Base-by-base conservation (phyloP, 2,113 vertebrate species). In the Thinocorus orbignyianus region DNA sequence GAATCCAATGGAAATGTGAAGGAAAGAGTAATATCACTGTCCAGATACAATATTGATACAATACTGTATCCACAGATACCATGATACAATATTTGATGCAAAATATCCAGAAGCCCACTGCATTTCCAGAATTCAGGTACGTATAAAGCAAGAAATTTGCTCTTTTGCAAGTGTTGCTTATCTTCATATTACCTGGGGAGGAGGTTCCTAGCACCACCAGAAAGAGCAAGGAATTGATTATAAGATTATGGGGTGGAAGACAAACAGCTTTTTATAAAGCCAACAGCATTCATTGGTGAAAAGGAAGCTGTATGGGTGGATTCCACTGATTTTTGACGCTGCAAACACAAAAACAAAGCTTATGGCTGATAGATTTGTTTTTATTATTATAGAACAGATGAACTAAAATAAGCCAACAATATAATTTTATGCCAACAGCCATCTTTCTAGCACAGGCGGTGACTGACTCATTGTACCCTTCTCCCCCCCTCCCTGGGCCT, bases 301-400 rank as follows among this genome's bases (percentile, higher is more conserved):
- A 92, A 15, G 17, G 55, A 80, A 58, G 46, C 62, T 54, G 10
- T 6, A 51, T 6, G 33, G 30, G 31, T 65, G n/a, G 17, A 24
- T 25, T 46, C 31, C 77, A 76, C 18, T 39, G 61, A 78, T 11
- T 73, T 86, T 8, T 65, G 91, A 68, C 35, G 44, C 83, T 95
- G 80, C 71, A 92, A 85, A 92, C 71, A 95, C 69, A 82, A 76
- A 93, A 86, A 22, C 83, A 82, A 92, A 96, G 72, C 97, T 96
- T 92, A 74, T 83, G 95, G 94, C 96, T 95, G 97, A 98, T 98
- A 98, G 97, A 98, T 92, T 97, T 97, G 93, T 95, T 97, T 98
- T 98, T 98, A 98, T 98, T 98, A 97, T 96, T 95, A 97, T 97
- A 98, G 97, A 97, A 98, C 98, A 98, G 97, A 98, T 96, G 97